Evolutionary conservation across 2,113 vertebrate species (phyloP).

Genomic region (Zapus hudsonius): DNA sequence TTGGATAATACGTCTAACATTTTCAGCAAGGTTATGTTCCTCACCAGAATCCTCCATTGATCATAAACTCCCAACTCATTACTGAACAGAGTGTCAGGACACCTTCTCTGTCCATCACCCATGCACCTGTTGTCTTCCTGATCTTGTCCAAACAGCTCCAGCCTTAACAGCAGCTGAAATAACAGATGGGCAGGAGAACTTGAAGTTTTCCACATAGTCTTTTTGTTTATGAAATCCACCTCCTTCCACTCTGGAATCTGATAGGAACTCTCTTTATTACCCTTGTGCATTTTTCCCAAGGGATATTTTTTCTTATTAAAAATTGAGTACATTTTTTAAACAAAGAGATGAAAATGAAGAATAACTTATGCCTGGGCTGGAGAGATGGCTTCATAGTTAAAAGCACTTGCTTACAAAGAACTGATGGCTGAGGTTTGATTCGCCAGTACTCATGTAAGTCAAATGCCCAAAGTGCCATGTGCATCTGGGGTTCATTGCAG

Average conservation of each 20-base stretch:
- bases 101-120: constrained; percentile 48
- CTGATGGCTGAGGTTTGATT: too few species aligned
- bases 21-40: not conserved
- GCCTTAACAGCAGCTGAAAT: constrained; percentile 81
- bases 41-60: not conserved
- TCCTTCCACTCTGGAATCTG: constrained; percentile 56
- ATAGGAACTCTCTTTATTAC: constrained; percentile 83
- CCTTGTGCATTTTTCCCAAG: constrained; percentile 74
- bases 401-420: too few species aligned
- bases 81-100: not conserved
- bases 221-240: constrained; percentile 77
- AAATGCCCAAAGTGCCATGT: too few species aligned
- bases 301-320: constrained; percentile 79
- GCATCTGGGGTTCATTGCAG: too few species aligned
- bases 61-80: constrained; percentile 59
- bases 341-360: constrained; percentile 29
- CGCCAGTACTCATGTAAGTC: too few species aligned
- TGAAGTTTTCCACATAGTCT: constrained; percentile 73
- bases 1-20: not conserved
- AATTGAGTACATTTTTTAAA: constrained; percentile 45
- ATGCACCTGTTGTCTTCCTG: constrained; percentile 81
- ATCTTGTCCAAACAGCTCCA: constrained; percentile 78
- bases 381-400: too few species aligned
- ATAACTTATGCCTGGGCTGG: not conserved
- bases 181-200: constrained; percentile 75